Conservation (phyloP, 2,888 invertebrate species). For the Epirrhoe tristata region DNA sequence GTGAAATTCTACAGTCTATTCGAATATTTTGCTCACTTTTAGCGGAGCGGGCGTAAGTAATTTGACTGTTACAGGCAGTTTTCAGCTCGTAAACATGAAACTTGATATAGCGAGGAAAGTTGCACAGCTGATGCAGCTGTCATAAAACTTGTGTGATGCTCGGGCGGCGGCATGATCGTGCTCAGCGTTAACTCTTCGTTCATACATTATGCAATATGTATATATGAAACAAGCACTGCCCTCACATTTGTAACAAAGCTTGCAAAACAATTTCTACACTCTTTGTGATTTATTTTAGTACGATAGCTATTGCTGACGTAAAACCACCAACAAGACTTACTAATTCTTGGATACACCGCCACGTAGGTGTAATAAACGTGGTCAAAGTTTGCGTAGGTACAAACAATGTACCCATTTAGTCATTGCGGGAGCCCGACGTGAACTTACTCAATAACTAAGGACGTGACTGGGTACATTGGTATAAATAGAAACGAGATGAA, state of each 20-base stretch:
- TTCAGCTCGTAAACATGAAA: slow-evolving; percentile 32
- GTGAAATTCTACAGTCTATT: slow-evolving; percentile 40
- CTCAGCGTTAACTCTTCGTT: slow-evolving; percentile 44
- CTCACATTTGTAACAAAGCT: slow-evolving; percentile 17
- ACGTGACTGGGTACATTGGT: slow-evolving; percentile 38
- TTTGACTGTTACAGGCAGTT: slow-evolving; percentile 20
- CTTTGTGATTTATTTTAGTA: slow-evolving; percentile 17
- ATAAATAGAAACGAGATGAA: slow-evolving; percentile 38
- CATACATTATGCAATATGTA: slow-evolving; percentile 45
- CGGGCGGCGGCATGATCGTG: slow-evolving; percentile 37
- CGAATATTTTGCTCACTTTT: slow-evolving; percentile 21
- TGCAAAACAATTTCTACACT: slow-evolving; percentile 15
- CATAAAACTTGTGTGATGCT: slow-evolving; percentile 52
- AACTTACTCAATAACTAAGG: slow-evolving; percentile 46
- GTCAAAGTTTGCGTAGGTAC: slow-evolving; percentile 48
- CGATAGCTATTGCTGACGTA: slow-evolving; percentile 26
- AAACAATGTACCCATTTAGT: slow-evolving; percentile 53
- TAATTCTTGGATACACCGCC: slow-evolving; percentile 40
- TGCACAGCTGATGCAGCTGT: slow-evolving; percentile 46
- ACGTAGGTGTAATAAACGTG: slow-evolving; percentile 47
- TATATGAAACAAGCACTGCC: slow-evolving; percentile 34
- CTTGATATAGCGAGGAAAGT: slow-evolving; percentile 40
- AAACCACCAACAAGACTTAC: slow-evolving; percentile 33
- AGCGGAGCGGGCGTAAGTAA: slow-evolving; percentile 17
- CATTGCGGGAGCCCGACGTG: slow-evolving; percentile 47